phyloP scores from a whole-genome alignment of 1,140 invertebrate species.

The Drosophila melanogaster region Release_6_plus_ISO1_MT NC_004354.4:12082001-12082500 shows the following conservation, averaged over 20 bases:
- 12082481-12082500: no score
- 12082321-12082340: constrained; percentile 17
- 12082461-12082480: no score
- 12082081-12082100: constrained; percentile 53
- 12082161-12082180: constrained; percentile 61
- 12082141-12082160: constrained; percentile 82
- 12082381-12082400: constrained; percentile 70
- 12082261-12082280: constrained; percentile 81
- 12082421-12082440: no score
- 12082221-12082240: constrained; percentile 42
- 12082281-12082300: constrained; percentile 78
- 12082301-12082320: constrained; percentile 19
- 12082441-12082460: no score
- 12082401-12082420: constrained; percentile 11
- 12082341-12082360: constrained; percentile 12
- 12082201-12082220: constrained; percentile 78
- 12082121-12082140: constrained; percentile 81
- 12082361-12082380: constrained; percentile 77
- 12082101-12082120: constrained; percentile 20
- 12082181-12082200: constrained; percentile 43
- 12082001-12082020: constrained; percentile 48
- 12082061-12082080: constrained; percentile 48
- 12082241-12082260: constrained; percentile 65
- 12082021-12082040: constrained; percentile 20
- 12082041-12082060: constrained; percentile 10